Evolutionary conservation across 1,140 invertebrate genomes (phyloP).

Genomic region (Brachionus sp.): DNA sequence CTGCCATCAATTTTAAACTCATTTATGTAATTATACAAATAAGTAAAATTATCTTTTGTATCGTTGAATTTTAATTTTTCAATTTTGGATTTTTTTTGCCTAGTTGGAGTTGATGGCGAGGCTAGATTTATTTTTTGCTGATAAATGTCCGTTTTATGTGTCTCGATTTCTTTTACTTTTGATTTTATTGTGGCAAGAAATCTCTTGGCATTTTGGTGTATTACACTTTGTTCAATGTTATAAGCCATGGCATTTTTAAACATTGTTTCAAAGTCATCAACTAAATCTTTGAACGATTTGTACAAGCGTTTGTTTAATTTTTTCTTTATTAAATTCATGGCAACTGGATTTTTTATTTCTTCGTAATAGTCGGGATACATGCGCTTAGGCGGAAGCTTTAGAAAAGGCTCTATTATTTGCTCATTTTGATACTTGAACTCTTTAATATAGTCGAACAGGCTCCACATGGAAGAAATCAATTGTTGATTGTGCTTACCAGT

Average conservation of each 20-base stretch:
- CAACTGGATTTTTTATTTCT: conserved; percentile 91
- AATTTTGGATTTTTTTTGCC: not conserved
- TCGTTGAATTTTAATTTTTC: not conserved
- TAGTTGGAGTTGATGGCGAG: not conserved
- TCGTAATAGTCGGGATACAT: conserved; percentile 94
- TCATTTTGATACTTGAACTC: not conserved
- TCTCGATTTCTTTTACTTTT: not conserved
- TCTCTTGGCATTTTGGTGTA: conserved; percentile 64
- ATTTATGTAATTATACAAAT: conserved; percentile 31
- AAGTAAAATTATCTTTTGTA: not conserved
- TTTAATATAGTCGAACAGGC: not conserved
- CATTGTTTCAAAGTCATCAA: conserved; percentile 94
- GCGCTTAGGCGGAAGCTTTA: conserved; percentile 78
- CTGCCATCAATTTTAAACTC: conserved; percentile 4
- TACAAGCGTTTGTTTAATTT: conserved; percentile 81
- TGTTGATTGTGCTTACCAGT: not conserved
- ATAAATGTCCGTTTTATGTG: not conserved
- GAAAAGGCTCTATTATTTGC: conserved; percentile 79
- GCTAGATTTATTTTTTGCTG: not conserved
- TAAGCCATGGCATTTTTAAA: conserved; percentile 96
- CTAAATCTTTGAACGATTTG: conserved; percentile 71
- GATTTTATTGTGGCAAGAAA: not conserved
- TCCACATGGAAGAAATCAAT: not conserved
- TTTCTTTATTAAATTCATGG: conserved; percentile 82
- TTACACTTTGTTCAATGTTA: conserved; percentile 77